Evolutionary conservation across 2,797 vertebrate genomes (phyloP).

Genomic region (Alosa sapidissima): DNA sequence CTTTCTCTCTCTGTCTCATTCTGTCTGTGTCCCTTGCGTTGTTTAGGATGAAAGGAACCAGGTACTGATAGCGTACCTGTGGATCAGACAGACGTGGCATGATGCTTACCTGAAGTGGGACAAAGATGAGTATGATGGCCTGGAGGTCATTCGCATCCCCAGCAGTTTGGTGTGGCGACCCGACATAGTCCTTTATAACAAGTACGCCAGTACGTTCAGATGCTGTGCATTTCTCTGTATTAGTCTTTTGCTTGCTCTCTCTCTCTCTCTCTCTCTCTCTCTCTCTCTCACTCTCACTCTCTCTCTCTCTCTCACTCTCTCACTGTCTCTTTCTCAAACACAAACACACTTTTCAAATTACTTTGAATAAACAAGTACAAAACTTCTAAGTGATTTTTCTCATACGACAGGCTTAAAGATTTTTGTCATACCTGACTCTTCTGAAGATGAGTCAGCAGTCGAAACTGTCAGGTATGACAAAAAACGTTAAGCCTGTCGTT

Average conservation of each 20-base stretch:
- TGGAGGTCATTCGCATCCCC: conserved; percentile 95
- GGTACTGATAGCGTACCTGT: conserved; percentile 92
- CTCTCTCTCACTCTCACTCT: too few species aligned
- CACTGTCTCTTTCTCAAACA: neutral
- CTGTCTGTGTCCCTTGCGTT: neutral
- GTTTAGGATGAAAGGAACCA: conserved; percentile 94
- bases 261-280: neutral
- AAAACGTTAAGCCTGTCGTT: too few species aligned
- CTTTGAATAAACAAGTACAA: neutral
- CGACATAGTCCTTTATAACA: conserved; percentile 96
- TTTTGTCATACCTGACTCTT: too few species aligned
- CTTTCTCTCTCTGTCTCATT: neutral
- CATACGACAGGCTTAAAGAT: too few species aligned
- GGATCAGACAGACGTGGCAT: conserved; percentile 96
- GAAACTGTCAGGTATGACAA: too few species aligned
- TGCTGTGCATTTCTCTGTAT: neutral
- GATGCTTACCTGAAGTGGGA: conserved; percentile 93
- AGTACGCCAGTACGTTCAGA: conserved; percentile 75
- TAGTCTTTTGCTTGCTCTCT: neutral
- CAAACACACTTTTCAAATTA: neutral
- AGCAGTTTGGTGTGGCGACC: conserved; percentile 96
- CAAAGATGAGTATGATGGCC: conserved; percentile 90
- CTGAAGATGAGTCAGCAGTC: too few species aligned
- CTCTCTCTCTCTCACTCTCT: neutral
- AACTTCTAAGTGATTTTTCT: too few species aligned